Evolutionary conservation across 2,888 invertebrate species (phyloP).

Genomic region (Iselma pallidipennis): DNA sequence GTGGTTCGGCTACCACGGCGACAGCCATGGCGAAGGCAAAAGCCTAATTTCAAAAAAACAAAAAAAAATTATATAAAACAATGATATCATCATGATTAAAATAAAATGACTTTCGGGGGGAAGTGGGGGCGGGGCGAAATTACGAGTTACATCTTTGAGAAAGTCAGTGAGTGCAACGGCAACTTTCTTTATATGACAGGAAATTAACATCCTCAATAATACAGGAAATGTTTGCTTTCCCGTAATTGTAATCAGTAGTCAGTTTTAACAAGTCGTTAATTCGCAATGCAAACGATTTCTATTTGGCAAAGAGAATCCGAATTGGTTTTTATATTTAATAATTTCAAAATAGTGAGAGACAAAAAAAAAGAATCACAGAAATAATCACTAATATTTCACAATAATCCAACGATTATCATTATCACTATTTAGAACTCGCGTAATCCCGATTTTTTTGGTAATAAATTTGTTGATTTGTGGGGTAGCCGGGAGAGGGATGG

Average conservation of each 20-base stretch:
- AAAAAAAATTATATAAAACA: slow-evolving; percentile 3
- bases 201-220: neutral
- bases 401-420: neutral
- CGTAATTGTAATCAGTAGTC: neutral
- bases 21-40: slow-evolving; percentile 81
- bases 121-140: slow-evolving; percentile 1
- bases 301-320: neutral
- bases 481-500: neutral
- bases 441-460: too few species aligned
- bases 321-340: neutral
- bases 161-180: neutral
- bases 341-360: too few species aligned
- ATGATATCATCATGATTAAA: slow-evolving; percentile 19
- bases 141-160: slow-evolving; percentile 5
- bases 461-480: too few species aligned
- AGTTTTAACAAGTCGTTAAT: neutral
- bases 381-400: neutral
- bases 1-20: slow-evolving; percentile 75
- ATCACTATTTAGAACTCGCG: slow-evolving; percentile 33
- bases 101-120: slow-evolving; percentile 4
- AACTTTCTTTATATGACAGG: slow-evolving; percentile 1
- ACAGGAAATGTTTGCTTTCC: neutral
- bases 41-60: slow-evolving; percentile 64
- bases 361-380: too few species aligned
- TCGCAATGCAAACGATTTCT: neutral